phyloP scores from a whole-genome alignment of 1,140 invertebrate species.

The Elysia chlorotica region DNA sequence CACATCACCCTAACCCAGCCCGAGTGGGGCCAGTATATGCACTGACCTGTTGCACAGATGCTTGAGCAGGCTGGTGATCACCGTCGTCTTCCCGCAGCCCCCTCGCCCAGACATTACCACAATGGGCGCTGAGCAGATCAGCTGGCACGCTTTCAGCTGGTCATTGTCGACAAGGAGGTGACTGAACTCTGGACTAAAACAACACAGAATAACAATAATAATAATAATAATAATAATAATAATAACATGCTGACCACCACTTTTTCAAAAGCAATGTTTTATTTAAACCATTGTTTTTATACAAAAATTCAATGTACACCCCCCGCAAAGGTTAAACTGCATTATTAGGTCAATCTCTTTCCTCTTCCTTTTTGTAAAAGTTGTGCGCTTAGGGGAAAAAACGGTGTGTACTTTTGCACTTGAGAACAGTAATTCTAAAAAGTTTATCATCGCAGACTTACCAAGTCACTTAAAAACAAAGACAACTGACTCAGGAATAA shows the following conservation, averaged over 20 bases:
- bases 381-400: no score
- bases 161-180: conserved; percentile 34
- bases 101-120: conserved; percentile 54
- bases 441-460: no score
- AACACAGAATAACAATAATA: not conserved
- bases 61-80: conserved; percentile 41
- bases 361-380: no score
- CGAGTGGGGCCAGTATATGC: no score
- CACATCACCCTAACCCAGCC: no score
- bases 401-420: no score
- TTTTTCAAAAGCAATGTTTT: not conserved
- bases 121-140: conserved; percentile 40
- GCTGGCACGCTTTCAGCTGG: conserved; percentile 42
- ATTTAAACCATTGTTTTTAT: not conserved
- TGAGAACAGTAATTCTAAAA: no score
- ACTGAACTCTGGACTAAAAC: conserved; percentile 38
- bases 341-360: no score
- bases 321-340: no score
- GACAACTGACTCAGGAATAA: no score
- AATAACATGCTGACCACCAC: not conserved
- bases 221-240: not conserved
- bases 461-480: no score
- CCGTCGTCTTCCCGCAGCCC: conserved; percentile 57
- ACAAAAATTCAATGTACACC: not conserved
- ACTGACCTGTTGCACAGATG: conserved; percentile 21